Evolutionary conservation across 2,113 vertebrate species (phyloP).

Genomic region (Eubucco bourcierii): DNA sequence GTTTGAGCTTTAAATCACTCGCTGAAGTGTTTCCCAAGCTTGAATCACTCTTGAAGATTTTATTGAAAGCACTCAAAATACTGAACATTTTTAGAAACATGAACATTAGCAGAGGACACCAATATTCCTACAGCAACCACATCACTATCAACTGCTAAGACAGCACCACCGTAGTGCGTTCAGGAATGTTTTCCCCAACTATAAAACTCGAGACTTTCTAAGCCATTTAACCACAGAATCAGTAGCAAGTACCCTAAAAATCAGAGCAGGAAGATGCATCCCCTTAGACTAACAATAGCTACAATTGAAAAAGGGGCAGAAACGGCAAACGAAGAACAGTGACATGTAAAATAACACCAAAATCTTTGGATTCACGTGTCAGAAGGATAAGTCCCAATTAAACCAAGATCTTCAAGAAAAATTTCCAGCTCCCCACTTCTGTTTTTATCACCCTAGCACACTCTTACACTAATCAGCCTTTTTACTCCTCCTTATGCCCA

Average conservation of each 20-base stretch:
- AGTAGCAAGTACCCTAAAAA: neutral
- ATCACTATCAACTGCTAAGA: neutral
- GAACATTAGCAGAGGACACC: neutral
- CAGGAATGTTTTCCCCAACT: neutral
- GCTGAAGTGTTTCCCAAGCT: neutral
- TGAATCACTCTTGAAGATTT: neutral
- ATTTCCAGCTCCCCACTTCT: neutral
- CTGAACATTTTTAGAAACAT: neutral
- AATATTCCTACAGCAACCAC: neutral
- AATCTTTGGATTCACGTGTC: neutral
- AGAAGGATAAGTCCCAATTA: neutral
- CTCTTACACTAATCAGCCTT: neutral
- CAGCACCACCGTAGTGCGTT: neutral
- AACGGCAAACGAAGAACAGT: neutral
- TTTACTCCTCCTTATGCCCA: neutral
- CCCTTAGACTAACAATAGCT: neutral
- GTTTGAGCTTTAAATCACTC: conserved; percentile 13
- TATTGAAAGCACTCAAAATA: neutral
- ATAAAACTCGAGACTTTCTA: neutral
- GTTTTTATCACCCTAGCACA: neutral
- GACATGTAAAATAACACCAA: neutral
- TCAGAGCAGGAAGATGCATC: neutral
- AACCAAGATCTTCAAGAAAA: conserved; percentile 2
- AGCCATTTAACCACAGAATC: neutral
- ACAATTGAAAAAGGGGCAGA: neutral